Evolutionary conservation across 1,140 invertebrate species (phyloP).

Genomic region (Aporrectodea caliginosa): DNA sequence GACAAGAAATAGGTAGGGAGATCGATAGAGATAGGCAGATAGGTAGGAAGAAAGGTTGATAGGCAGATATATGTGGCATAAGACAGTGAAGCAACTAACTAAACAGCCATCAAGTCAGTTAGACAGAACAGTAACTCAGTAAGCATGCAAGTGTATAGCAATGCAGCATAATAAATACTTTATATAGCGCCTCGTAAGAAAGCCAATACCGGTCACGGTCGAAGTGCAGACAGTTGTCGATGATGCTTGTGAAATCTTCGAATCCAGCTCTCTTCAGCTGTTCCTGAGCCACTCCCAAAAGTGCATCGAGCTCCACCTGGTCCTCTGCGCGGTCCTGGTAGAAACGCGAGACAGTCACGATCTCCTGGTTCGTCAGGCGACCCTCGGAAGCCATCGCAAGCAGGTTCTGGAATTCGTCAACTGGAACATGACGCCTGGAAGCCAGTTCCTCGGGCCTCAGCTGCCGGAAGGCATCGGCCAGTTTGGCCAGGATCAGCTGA

Average conservation of each 20-base stretch:
- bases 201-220: background rate
- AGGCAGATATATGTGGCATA: no score
- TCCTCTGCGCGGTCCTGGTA: background rate
- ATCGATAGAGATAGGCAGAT: no score
- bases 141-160: no score
- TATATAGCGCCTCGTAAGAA: no score
- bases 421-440: background rate
- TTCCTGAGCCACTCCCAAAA: background rate
- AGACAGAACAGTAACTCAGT: no score
- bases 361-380: constrained; percentile 1
- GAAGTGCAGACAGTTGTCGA: constrained; percentile 8
- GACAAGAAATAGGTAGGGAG: no score
- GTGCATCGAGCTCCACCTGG: background rate
- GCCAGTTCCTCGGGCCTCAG: background rate
- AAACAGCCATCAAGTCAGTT: no score
- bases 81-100: no score
- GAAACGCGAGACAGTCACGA: constrained; percentile 1
- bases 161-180: no score
- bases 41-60: no score
- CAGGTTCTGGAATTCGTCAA: constrained; percentile 9
- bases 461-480: background rate
- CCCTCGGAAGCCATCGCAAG: background rate
- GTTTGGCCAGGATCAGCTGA: background rate
- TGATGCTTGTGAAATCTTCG: background rate
- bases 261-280: constrained; percentile 15